A percentile compares a stretch with the other conserved stretches of the same genome.
Evolutionary conservation across 2,797 vertebrate species (phyloP).

Genomic region (Pyrrhura leucotis): DNA sequence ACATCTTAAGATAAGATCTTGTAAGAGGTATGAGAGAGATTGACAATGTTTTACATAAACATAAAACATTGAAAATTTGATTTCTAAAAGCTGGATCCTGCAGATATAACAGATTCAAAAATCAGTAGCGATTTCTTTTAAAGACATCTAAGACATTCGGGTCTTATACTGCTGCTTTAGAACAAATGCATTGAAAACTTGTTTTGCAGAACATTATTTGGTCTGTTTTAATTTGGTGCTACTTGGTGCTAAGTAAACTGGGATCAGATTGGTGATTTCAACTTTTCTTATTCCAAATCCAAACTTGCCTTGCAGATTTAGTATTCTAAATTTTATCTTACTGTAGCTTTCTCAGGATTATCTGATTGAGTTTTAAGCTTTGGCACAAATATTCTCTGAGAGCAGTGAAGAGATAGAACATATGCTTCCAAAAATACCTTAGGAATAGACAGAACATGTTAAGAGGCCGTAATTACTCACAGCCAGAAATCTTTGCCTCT

Average conservation of each 20-base stretch:
- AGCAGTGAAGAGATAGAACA: slow-evolving; percentile 38
- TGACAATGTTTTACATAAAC: neutral
- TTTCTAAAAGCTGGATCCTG: neutral
- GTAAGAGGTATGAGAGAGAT: neutral
- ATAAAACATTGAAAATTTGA: neutral
- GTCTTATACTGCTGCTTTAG: neutral
- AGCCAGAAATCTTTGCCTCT: slow-evolving; percentile 50
- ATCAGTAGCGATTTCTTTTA: neutral
- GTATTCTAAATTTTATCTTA: neutral
- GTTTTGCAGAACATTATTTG: neutral
- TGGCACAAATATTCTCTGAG: slow-evolving; percentile 18
- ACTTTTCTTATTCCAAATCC: neutral
- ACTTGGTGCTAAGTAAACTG: neutral
- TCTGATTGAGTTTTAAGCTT: slow-evolving; percentile 5
- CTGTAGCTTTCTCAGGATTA: neutral
- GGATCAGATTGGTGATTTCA: neutral
- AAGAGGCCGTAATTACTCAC: slow-evolving; percentile 60
- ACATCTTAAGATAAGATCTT: neutral
- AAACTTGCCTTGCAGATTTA: neutral
- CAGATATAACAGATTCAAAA: neutral
- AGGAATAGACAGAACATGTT: slow-evolving; percentile 57
- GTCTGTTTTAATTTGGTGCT: neutral
- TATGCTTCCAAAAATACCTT: slow-evolving; percentile 64
- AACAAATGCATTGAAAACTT: neutral
- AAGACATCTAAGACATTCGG: neutral